A percentile compares a stretch with the other conserved stretches of the same genome.
phyloP scores from a whole-genome alignment of 1,140 invertebrate species.

The Cyclargus thomasi region DNA sequence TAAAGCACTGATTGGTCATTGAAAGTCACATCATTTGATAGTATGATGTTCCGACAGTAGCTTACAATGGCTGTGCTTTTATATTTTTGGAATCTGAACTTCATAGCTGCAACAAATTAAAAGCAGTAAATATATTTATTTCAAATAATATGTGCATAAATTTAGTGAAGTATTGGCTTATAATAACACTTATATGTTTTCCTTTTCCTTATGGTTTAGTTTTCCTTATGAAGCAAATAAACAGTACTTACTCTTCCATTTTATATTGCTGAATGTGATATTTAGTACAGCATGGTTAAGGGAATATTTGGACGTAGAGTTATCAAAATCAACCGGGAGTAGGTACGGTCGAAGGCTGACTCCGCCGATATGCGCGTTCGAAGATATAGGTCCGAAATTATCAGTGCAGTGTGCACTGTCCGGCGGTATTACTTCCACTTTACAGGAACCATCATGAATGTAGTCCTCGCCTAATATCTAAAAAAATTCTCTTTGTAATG shows the following conservation, averaged over 20 bases:
- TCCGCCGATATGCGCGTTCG: constrained; percentile 53
- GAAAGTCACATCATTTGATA: constrained; percentile 53
- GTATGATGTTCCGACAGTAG: constrained; percentile 59
- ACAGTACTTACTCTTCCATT: constrained; percentile 62
- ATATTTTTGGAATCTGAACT: constrained; percentile 54
- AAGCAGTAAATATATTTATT: not conserved
- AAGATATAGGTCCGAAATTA: constrained; percentile 48
- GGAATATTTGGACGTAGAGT: constrained; percentile 15
- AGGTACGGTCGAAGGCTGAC: constrained; percentile 55
- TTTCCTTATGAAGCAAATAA: too few relatives aligned
- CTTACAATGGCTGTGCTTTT: constrained; percentile 36
- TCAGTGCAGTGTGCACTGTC: constrained; percentile 50
- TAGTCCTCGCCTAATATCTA: constrained; percentile 47
- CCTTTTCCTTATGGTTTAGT: too few relatives aligned
- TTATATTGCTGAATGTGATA: constrained; percentile 66
- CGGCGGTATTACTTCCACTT: constrained; percentile 46
- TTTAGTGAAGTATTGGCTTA: too few relatives aligned
- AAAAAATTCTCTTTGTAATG: constrained; percentile 21
- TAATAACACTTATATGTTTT: too few relatives aligned
- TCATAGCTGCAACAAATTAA: constrained; percentile 51
- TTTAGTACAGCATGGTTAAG: constrained; percentile 57
- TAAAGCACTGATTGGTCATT: constrained; percentile 61
- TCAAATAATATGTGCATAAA: too few relatives aligned
- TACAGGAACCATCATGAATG: constrained; percentile 43
- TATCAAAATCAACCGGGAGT: constrained; percentile 25